A percentile compares a stretch with the other conserved stretches of the same genome.
These are phyloP conservation scores for Andrena hattorfiana DNA, from an alignment of 2,888 invertebrate species.

Conservation along the genomic window DNA sequence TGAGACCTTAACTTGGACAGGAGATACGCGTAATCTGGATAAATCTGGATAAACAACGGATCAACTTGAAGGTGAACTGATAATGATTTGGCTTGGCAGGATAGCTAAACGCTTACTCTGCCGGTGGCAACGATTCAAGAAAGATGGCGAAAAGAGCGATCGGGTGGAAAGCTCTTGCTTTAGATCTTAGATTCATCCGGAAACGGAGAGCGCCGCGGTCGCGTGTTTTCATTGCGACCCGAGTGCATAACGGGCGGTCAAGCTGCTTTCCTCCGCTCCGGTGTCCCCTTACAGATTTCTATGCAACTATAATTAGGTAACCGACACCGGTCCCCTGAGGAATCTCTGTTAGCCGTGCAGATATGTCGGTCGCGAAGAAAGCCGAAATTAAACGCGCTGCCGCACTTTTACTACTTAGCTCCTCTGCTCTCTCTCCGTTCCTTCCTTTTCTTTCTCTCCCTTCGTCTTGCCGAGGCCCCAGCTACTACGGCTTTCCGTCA, in stretches of 20 bases:
- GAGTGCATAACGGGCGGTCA: constrained; percentile 65
- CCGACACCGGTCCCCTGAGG: constrained; percentile 68
- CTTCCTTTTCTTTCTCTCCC: not conserved
- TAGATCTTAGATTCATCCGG: constrained; percentile 37
- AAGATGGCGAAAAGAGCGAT: not conserved
- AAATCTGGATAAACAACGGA: not conserved
- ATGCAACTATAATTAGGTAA: constrained; percentile 77
- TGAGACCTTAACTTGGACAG: no score
- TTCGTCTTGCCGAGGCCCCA: not conserved
- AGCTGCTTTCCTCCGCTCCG: constrained; percentile 37
- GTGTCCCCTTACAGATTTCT: constrained; percentile 76
- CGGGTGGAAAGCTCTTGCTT: not conserved
- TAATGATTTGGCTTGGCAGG: constrained; percentile 12
- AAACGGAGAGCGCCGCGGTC: constrained; percentile 14
- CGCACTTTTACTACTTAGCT: constrained; percentile 62
- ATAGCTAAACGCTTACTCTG: not conserved
- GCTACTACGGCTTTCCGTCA: not conserved
- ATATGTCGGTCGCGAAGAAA: constrained; percentile 71
- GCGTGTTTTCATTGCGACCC: constrained; percentile 64
- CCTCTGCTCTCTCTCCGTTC: not conserved
- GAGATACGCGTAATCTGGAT: not conserved
- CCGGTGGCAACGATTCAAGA: no score
- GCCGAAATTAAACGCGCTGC: constrained; percentile 67
- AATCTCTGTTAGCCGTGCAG: constrained; percentile 73
- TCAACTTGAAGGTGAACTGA: not conserved